A percentile compares a stretch with the other conserved stretches of the same genome.
Conservation (phyloP, 1,140 invertebrate genomes). For the Rhynchophorus ferrugineus region DNA sequence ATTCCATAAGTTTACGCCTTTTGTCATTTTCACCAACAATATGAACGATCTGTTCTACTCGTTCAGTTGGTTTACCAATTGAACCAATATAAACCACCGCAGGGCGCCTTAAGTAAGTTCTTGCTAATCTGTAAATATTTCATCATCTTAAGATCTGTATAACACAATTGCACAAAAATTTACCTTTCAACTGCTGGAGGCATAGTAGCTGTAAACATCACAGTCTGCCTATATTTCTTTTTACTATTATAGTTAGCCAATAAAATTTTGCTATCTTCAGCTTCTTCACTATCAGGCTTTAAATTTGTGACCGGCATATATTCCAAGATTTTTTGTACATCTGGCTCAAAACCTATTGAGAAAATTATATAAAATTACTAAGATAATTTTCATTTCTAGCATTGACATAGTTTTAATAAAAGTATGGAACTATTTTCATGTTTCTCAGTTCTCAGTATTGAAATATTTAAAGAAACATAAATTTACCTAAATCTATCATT, state of each 20-base stretch:
- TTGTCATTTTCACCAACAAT: conserved; percentile 94
- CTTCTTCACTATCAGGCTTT: conserved; percentile 97
- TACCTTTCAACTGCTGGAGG: conserved; percentile 85
- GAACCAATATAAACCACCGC: conserved; percentile 98
- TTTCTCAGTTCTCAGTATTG: too few relatives aligned
- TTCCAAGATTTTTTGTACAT: conserved; percentile 97
- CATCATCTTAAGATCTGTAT: neutral
- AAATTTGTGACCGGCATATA: conserved; percentile 98
- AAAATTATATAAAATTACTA: neutral
- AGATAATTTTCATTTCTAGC: too few relatives aligned
- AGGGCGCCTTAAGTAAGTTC: conserved; percentile 90
- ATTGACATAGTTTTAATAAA: neutral
- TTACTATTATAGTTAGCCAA: conserved; percentile 94
- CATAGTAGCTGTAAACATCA: conserved; percentile 99
- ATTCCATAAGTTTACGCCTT: conserved; percentile 80
- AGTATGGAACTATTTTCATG: too few relatives aligned
- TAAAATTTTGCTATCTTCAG: conserved; percentile 84
- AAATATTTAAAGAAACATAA: too few relatives aligned
- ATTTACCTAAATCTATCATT: conserved; percentile 90
- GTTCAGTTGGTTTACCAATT: conserved; percentile 95
- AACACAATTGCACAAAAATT: too few relatives aligned
- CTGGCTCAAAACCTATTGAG: conserved; percentile 82
- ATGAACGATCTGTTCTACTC: conserved; percentile 96
- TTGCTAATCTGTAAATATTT: conserved; percentile 60
- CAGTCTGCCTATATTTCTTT: conserved; percentile 97